These are phyloP conservation scores for Oreocharis arfaki DNA, from an alignment of 2,113 vertebrate genomes.

Conservation along the genomic window DNA sequence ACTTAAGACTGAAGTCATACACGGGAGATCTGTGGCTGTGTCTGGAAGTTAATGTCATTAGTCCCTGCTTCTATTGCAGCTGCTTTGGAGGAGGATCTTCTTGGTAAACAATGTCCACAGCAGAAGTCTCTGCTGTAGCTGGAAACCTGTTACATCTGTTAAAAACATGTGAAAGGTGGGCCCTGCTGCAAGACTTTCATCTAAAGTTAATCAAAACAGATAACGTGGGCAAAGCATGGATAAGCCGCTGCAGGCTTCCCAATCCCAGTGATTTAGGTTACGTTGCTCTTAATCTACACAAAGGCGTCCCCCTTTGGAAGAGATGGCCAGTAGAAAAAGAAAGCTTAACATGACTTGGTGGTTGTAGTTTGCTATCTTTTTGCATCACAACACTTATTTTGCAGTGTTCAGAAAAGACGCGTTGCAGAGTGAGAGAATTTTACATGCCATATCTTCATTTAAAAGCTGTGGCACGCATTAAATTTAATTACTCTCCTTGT, in stretches of 20 bases:
- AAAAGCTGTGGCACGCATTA: slow-evolving; percentile 51
- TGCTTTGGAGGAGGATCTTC: background rate
- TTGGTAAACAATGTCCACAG: background rate
- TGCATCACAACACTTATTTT: slow-evolving; percentile 9
- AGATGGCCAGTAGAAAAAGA: background rate
- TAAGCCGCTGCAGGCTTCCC: background rate
- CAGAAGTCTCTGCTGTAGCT: background rate
- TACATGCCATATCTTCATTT: slow-evolving; percentile 53
- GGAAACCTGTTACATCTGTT: background rate
- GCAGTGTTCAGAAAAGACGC: background rate
- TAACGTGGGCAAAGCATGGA: background rate
- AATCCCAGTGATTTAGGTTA: background rate
- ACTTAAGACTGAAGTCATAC: background rate
- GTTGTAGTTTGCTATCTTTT: background rate
- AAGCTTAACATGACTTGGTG: background rate
- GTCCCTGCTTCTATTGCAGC: background rate
- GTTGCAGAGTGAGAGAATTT: background rate
- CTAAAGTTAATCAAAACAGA: background rate
- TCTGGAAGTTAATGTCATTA: background rate
- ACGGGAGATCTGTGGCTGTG: background rate
- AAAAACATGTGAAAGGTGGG: background rate
- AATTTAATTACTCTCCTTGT: slow-evolving; percentile 64
- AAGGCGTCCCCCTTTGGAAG: background rate
- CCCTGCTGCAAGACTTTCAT: background rate
- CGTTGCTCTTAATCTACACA: accelerated